Percentiles rank a stretch among this genome's conserved stretches.
Conservation (phyloP, 2,888 invertebrate genomes). For the Empis livida region DNA sequence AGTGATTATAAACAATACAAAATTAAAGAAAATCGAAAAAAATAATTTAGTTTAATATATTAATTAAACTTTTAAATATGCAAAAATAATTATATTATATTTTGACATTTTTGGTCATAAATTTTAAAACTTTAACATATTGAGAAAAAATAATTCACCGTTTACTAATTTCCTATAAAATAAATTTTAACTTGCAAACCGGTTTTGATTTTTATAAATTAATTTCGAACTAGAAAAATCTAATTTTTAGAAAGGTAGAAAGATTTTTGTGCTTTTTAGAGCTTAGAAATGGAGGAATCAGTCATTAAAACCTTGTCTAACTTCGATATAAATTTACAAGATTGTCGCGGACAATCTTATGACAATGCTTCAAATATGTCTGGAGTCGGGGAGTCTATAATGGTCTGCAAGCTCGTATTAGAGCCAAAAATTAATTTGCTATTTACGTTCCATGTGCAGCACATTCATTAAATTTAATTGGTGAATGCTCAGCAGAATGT, state of each 20-base stretch:
- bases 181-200: slow-evolving; percentile 1
- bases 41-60: too few relatives aligned
- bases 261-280: background rate
- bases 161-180: slow-evolving; percentile 2
- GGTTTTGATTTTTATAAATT: slow-evolving; percentile 1
- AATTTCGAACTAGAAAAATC: background rate
- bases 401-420: slow-evolving; percentile 20
- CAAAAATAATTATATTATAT: too few relatives aligned
- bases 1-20: too few relatives aligned
- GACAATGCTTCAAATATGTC: slow-evolving; percentile 22
- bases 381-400: slow-evolving; percentile 19
- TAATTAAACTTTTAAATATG: too few relatives aligned
- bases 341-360: slow-evolving; percentile 16
- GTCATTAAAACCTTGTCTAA: background rate
- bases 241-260: background rate
- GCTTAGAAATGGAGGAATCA: background rate
- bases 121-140: too few relatives aligned
- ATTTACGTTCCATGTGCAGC: slow-evolving; percentile 18
- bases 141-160: background rate
- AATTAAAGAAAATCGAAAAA: too few relatives aligned
- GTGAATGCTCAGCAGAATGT: too few relatives aligned
- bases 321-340: background rate
- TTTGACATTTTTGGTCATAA: too few relatives aligned
- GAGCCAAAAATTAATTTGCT: background rate
- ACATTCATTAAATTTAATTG: too few relatives aligned